Evolutionary conservation across 2,113 vertebrate genomes (phyloP).

Genomic region (Lycaon pictus): DNA sequence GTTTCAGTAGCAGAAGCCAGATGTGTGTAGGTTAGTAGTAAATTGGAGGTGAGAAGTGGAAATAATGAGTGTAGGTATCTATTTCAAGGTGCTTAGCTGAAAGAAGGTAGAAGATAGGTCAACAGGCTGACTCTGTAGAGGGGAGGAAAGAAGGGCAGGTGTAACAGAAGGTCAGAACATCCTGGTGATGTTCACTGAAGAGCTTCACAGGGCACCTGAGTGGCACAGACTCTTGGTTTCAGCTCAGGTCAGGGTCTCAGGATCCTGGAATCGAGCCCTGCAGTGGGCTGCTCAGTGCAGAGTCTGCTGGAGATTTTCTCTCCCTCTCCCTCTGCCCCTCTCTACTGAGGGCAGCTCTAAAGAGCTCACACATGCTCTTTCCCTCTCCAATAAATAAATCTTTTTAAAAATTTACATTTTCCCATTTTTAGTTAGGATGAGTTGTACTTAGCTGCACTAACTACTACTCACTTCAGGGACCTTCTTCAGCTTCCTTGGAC

Average conservation of each 20-base stretch:
- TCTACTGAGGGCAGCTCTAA: no score
- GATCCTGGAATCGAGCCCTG: background rate
- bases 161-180: background rate
- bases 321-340: background rate
- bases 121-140: background rate
- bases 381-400: background rate
- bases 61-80: background rate
- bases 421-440: background rate
- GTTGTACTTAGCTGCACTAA: background rate
- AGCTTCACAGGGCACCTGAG: background rate
- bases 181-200: background rate
- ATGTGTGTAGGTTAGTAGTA: background rate
- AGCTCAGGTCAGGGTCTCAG: background rate
- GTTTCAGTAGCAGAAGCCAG: background rate
- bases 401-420: background rate
- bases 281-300: background rate
- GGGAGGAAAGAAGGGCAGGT: background rate
- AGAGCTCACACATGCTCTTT: background rate
- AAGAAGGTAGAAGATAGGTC: background rate
- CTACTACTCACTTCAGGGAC: background rate
- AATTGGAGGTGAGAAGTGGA: constrained; percentile 17
- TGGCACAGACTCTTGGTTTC: background rate
- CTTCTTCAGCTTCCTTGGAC: background rate
- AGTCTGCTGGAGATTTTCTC: background rate
- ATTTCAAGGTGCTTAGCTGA: background rate